Evolutionary conservation across 1,140 invertebrate species (phyloP), one percentile per base, ranked within the genome.

Genomic region (Psilanteris sp.): DNA sequence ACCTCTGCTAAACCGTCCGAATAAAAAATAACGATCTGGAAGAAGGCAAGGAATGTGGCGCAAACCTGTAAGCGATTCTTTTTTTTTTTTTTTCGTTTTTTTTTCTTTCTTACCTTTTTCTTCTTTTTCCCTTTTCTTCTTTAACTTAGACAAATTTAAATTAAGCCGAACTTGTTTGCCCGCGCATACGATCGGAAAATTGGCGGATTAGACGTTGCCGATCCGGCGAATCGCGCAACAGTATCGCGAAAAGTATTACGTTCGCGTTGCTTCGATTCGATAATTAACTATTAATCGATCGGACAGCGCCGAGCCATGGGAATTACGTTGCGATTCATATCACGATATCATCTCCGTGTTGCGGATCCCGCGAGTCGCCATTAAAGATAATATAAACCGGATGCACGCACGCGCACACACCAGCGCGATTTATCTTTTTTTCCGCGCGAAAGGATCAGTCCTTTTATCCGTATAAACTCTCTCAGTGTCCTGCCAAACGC

Each of bases 251-350:
- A n/a, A n/a, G n/a, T n/a, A n/a, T n/a, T n/a, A n/a, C n/a, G n/a
- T n/a, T n/a, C n/a, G n/a, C n/a, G n/a, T n/a, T n/a, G n/a, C n/a
- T n/a, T n/a, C n/a, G n/a, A n/a, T n/a, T n/a, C 24, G 46, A 29
- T 52, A 64, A 64, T 64, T 41, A 41, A 41, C 44, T 20, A 18
- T 50, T 11, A 52, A 62, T 62, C 44, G 52, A 57, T 57, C 31
- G 10, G 37, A 27, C 9, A 27, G 24, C 24, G 14, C 13, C 6
- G 41, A 27, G 26, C 15, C 44, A 5, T 13, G 18, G 44, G 10
- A 48, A 32, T 48, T 48, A 7, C 27, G 15, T n/a, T n/a, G n/a
- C 14, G 15, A 7, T 9, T 39, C 9, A 39, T 18, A 62, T 29
- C 32, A 15, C 11, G 34, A 48, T 62, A 62, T 48, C 32, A 48